Evolutionary conservation across 1,140 invertebrate species (phyloP), one percentile per base, ranked within the genome.

Genomic region (Bacillus rossius): DNA sequence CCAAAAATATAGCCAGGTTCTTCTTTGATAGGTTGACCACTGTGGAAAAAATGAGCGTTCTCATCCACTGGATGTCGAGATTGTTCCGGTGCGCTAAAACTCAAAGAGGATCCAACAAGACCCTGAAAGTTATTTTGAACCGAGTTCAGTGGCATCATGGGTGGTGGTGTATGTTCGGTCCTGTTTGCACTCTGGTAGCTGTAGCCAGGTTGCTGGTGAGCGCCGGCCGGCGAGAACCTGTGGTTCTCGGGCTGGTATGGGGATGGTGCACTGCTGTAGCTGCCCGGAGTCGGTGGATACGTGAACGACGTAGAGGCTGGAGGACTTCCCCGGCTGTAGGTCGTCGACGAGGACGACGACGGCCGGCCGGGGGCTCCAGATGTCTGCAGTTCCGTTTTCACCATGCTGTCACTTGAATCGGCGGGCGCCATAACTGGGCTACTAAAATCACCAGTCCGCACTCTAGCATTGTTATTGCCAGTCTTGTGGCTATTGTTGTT

Each of bases 401-500:
- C 20, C 13, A n/a, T 22, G 52, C 19, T 20, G 19, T 41, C 38
- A 20, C 19, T 54, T 19, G 37, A 38, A 41, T 22, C 52, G 14
- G 17, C 52, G 14, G 17, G 29, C 29, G 23, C 34, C 20, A 37
- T 41, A 22, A 41, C 29, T 40, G 29, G 34, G 23, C 42, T 38
- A 40, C 17, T 20, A 16, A 37, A 22, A 19, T 17, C 19, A 22
- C 20, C 5, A 19, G 7, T n/a, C n/a, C 20, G 14, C 19, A 72
- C 37, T 68, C 64, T 73, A 5, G 67, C 73, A 51, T 75, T 74
- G 3, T 56, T 86, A 70, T 86, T 87, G 50, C 83, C 83, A 53
- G 23, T 16, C 55, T 79, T 75, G 60, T 83, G 81, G 3, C 37
- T 55, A 20, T 50, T 57, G 23, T 60, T 60, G 57, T 50, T 64